A percentile compares a stretch with the other conserved stretches of the same genome.
Evolutionary conservation across 2,888 invertebrate genomes (phyloP).

Genomic region (Heteropelma amictum): DNA sequence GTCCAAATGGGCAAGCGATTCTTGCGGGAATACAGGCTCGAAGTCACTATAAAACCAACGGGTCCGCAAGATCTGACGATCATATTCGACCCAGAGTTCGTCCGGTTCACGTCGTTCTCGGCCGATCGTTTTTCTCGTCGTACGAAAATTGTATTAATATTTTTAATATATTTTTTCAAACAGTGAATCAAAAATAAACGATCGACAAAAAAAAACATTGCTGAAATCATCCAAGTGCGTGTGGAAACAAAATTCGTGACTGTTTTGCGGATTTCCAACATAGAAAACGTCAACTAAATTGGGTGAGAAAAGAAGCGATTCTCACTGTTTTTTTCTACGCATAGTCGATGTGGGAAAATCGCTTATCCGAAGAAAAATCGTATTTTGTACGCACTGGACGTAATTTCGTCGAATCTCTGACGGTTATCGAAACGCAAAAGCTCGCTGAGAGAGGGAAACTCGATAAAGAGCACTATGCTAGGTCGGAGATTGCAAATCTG

Average conservation of each 20-base stretch:
- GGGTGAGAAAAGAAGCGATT: background rate
- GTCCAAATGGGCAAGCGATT: background rate
- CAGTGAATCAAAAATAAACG: background rate
- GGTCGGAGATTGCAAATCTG: background rate
- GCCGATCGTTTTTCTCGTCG: background rate
- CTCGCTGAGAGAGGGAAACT: background rate
- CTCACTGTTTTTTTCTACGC: background rate
- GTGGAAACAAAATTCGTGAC: background rate
- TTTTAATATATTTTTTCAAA: background rate
- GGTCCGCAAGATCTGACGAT: conserved; percentile 58
- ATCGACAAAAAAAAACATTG: background rate
- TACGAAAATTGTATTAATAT: background rate
- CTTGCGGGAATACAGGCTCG: conserved; percentile 38
- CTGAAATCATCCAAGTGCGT: background rate
- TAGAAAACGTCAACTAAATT: background rate
- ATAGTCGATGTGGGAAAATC: too few relatives aligned
- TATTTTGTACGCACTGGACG: too few relatives aligned
- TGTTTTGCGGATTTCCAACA: conserved; percentile 9
- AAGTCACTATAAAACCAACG: conserved; percentile 65
- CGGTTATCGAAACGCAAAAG: background rate
- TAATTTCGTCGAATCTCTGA: too few relatives aligned
- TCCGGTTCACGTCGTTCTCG: conserved; percentile 49
- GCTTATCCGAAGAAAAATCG: too few relatives aligned
- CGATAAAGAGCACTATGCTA: background rate
- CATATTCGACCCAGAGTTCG: conserved; percentile 63